Base-by-base conservation (phyloP, 2,113 vertebrate species). In the Apteryx owenii region DNA sequence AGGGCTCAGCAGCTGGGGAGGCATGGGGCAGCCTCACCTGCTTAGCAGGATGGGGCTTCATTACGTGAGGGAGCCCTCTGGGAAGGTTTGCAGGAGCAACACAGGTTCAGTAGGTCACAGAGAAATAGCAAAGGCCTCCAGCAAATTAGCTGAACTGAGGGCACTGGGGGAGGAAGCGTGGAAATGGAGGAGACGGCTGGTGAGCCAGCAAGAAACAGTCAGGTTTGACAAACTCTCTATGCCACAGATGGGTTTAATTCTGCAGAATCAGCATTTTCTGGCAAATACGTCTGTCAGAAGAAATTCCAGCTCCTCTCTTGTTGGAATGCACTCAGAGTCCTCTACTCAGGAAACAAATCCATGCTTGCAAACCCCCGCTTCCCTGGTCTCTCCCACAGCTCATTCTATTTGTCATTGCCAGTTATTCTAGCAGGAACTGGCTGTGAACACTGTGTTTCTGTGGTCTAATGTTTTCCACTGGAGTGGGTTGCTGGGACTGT, bases 301-400 rank as follows among this genome's bases (percentile, higher is more conserved):
- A 89, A 89, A 96, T 96, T 85, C 91, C 40, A 13, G 79, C 85
- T 93, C 70, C 36, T 93, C 75, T 56, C 89, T 95, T 40, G 62
- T 36, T 6, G 13, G 65, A 76, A 48, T 36, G 48, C 16, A 38
- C 54, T 90, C 81, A 14, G 66, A 93, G 33, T 26, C 4, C 71
- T 93, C 70, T 69, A 3, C 56, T n/a, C 33, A 54, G 90, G 61
- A 80, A 80, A 40, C 36, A 89, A 80, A 70, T 18, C 48, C 13
- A 0, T 77, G 81, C 28, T 71, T 89, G 44, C 58, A 91, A 70
- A 31, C 7, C 58, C 13, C 50, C 40, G 9, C 40, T 91, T 93
- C 81, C 36, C 7, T 90, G 65, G n/a, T 62, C 26, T 85, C 58
- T 91, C 66, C n/a, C 5, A 1, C 9, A 69, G 56, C 64, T 96